Evolutionary conservation across 2,113 vertebrate species (phyloP).

Genomic region (Melierax canorus): DNA sequence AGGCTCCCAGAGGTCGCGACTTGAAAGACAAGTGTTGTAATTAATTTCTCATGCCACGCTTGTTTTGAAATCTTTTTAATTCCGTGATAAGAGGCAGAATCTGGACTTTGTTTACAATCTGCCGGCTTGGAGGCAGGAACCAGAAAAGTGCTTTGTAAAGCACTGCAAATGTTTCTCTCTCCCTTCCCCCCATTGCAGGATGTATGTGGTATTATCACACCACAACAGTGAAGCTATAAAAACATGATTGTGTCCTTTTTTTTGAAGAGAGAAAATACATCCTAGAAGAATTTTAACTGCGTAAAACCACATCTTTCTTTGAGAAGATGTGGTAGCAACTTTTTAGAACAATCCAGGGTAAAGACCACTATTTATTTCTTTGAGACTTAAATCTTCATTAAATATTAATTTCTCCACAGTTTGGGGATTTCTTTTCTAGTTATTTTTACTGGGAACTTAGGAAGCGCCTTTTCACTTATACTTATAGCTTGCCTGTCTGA

Average conservation of each 20-base stretch:
- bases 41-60: constrained; percentile 2
- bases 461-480: no score
- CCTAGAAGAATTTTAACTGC: neutral
- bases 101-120: neutral
- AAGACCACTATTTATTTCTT: neutral
- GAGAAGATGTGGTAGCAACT: neutral
- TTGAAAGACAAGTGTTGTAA: constrained; percentile 43
- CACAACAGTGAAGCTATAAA: neutral
- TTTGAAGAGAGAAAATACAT: neutral
- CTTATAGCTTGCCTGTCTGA: neutral
- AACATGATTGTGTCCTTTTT: neutral
- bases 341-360: neutral
- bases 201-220: neutral
- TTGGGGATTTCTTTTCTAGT: neutral
- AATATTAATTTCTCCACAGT: neutral
- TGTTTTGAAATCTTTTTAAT: constrained; percentile 35
- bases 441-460: neutral
- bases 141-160: constrained; percentile 17
- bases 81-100: constrained; percentile 19
- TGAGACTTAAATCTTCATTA: neutral
- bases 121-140: neutral
- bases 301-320: neutral
- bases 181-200: neutral
- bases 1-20: constrained; percentile 23
- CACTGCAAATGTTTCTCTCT: neutral